These are phyloP conservation scores for Mesopsocus fuscifrons DNA, from an alignment of 2,888 invertebrate genomes.

Conservation along the genomic window DNA sequence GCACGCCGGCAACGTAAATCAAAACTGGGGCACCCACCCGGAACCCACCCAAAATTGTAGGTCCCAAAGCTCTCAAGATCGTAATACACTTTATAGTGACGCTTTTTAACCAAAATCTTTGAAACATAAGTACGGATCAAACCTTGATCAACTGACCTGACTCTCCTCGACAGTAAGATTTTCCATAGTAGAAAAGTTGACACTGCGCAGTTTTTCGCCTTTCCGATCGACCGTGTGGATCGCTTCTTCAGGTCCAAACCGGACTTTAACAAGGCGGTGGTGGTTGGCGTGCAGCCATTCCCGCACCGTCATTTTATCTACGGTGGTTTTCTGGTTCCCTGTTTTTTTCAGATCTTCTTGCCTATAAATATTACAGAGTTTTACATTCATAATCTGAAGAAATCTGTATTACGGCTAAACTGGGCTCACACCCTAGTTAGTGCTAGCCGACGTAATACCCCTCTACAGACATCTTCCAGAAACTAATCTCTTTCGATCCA, in stretches of 20 bases:
- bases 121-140: too few species aligned
- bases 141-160: slow-evolving; percentile 48
- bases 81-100: too few species aligned
- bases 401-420: neutral
- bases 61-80: too few species aligned
- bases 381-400: neutral
- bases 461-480: neutral
- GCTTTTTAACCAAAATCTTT: too few species aligned
- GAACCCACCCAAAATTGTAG: too few species aligned
- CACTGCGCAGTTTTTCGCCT: slow-evolving; percentile 72
- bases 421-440: neutral
- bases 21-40: too few species aligned
- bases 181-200: slow-evolving; percentile 57
- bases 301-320: slow-evolving; percentile 81
- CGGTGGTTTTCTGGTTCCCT: slow-evolving; percentile 38
- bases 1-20: too few species aligned
- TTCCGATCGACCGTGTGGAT: slow-evolving; percentile 77
- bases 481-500: too few species aligned
- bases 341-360: slow-evolving; percentile 7
- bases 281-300: slow-evolving; percentile 90
- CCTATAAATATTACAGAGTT: neutral
- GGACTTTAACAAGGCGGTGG: slow-evolving; percentile 70
- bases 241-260: slow-evolving; percentile 74
- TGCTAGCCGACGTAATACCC: neutral
- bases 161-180: slow-evolving; percentile 75